Base-by-base conservation (phyloP, 64 coral and sea anemone species). In the Pocillopora verrucosa region DNA sequence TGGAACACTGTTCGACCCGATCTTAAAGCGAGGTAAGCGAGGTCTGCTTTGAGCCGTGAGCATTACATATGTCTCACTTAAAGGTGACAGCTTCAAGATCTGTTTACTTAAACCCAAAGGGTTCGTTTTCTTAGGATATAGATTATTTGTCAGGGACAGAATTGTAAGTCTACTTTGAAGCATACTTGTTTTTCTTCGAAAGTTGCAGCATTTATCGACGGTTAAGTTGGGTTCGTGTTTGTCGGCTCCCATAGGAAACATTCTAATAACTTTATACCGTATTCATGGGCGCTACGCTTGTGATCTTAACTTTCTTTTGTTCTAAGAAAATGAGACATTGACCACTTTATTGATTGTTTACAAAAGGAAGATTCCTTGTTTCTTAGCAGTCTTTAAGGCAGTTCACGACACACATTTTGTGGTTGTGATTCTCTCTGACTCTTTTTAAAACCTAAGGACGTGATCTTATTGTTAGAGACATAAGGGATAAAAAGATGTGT, bases 11-110 rank as follows among this genome's bases (percentile, higher is more conserved):
- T 97, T 97, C 87, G 73, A 73, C 34, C 81, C 92, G 16, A 92
- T 92, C 36, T 86, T 97, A 65, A 87, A 90, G 16, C 74, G 87
- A 97, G 95, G 95, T 97, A 72, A 81, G 79, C 73, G 72, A 51
- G 41, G 41, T 51, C 41, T 51, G 41, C 41, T n/a, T 38, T 75
- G 75, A 13, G 56, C 11, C 41, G n/a, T 20, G 16, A 45, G 80
- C 20, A 65, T 83, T 83, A 83, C 36, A 19, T 19, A 74, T 90
- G 79, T 83, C 57, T 83, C 67, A 34, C 61, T 51, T 74, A 36
- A 30, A 91, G 59, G 59, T 91, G 89, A 91, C 89, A 91, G 60
- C 59, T 91, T 61, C 77, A 91, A 91, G 80, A 62, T 63, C 61
- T 91, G 62, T 91, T 91, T 91, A 91, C 89, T 83, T 85, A 74